These are phyloP conservation scores for Formica aserva DNA, from an alignment of 2,888 invertebrate species.

Conservation along the genomic window DNA sequence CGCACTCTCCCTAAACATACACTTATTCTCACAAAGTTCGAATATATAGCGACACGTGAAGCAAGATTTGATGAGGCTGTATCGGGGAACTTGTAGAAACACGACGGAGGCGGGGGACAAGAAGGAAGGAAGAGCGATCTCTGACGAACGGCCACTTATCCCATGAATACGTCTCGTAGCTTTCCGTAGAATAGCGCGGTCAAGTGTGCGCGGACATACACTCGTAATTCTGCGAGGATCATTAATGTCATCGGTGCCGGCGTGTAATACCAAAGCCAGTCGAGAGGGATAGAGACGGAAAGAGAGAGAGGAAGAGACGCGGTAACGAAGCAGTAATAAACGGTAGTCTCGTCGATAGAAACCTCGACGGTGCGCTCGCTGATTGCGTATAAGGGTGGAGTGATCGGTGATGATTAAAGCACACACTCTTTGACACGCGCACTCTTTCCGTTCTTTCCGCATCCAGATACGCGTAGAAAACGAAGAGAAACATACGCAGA, in stretches of 20 bases:
- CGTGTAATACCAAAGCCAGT: slow-evolving; percentile 32
- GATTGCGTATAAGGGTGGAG: slow-evolving; percentile 37
- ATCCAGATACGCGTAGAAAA: slow-evolving; percentile 16
- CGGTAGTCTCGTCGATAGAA: slow-evolving; percentile 37
- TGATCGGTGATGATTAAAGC: slow-evolving; percentile 10
- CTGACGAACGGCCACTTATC: slow-evolving; percentile 58
- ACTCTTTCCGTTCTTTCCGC: slow-evolving; percentile 8
- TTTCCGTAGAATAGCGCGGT: slow-evolving; percentile 46
- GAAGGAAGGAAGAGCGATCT: slow-evolving; percentile 44
- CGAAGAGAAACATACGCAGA: neutral
- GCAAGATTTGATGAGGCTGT: slow-evolving; percentile 66
- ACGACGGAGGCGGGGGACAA: slow-evolving; percentile 12
- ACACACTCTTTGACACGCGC: slow-evolving; percentile 21
- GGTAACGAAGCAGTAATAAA: slow-evolving; percentile 53
- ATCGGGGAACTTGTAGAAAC: slow-evolving; percentile 65
- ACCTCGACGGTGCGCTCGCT: neutral
- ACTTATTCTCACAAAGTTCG: slow-evolving; percentile 22
- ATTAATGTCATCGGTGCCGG: slow-evolving; percentile 57
- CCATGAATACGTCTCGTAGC: slow-evolving; percentile 16
- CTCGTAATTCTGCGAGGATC: slow-evolving; percentile 56
- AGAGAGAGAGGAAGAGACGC: slow-evolving; percentile 17
- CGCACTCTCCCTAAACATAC: neutral
- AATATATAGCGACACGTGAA: slow-evolving; percentile 25
- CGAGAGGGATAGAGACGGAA: neutral
- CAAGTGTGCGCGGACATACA: slow-evolving; percentile 18